Conservation (phyloP, 2,113 vertebrate genomes). For the Hippocampus barbouri region DNA sequence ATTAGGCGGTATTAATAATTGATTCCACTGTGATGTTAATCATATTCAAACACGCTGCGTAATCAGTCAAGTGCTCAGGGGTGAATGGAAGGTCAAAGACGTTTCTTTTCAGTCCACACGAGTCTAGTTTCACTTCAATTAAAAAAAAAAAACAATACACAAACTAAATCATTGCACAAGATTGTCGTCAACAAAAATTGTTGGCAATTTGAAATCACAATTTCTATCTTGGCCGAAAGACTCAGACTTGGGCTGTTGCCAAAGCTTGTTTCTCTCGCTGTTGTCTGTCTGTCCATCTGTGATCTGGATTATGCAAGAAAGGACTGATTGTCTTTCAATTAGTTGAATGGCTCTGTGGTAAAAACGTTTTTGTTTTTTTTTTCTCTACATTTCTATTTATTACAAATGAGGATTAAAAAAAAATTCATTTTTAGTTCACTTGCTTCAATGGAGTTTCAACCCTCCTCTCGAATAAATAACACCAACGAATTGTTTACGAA, state of each 20-base stretch:
- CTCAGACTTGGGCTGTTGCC: not conserved
- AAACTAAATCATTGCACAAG: not conserved
- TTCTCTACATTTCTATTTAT: too few species aligned
- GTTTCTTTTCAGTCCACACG: not conserved
- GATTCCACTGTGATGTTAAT: not conserved
- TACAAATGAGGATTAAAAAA: too few species aligned
- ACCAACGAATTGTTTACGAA: constrained; percentile 34
- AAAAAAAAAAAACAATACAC: not conserved
- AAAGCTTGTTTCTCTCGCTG: not conserved
- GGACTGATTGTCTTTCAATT: constrained; percentile 1
- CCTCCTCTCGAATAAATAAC: constrained; percentile 11
- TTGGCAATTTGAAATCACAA: not conserved
- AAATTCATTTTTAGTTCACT: not conserved
- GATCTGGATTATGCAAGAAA: constrained; percentile 9
- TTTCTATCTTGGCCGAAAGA: not conserved
- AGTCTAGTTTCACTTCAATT: not conserved
- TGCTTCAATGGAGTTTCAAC: not conserved
- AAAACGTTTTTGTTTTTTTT: too few species aligned
- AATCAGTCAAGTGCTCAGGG: constrained; percentile 15
- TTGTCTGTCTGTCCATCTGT: constrained; percentile 6
- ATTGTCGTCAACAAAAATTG: not conserved
- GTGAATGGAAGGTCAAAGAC: constrained; percentile 34
- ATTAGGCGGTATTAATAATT: constrained; percentile 35
- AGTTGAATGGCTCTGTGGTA: not conserved
- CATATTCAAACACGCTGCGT: constrained; percentile 21